Base-by-base conservation (phyloP, 1,140 invertebrate genomes). In the Cherax destructor region DNA sequence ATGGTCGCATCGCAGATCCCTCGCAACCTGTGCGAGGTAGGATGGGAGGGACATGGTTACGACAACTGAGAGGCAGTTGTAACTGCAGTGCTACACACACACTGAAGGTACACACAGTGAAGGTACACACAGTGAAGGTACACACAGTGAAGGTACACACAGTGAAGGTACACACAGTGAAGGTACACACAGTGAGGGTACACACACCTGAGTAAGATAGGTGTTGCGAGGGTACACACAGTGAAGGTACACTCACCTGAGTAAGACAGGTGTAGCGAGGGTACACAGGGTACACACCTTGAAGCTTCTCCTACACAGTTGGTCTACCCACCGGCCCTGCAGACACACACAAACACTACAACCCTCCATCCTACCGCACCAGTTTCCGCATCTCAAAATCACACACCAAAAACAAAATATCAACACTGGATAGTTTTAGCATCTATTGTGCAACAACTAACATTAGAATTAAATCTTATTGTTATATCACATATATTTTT, bases 1-100 rank as follows among this genome's bases (percentile, higher is more conserved):
- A 91, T 79, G 13, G 78, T 91, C 9, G 90, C 52, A 61, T 91
- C 90, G 21, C 90, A 91, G 78, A 91, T 86, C 0, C 90, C 90
- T 5, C 90, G 77, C 65, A 91, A 86, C 83, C 90, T 91, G 83
- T 41, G 47, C 18, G 13, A 41, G 30, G 30, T 41, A 61, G n/a
- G 5, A n/a, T 41, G 47, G 13, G 3, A 72, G 65, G 13, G 10
- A 4, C 56, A 6, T 47, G 4, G 50, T 47, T 79, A 30, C 56
- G 5, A 21, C n/a, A 56, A 0, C 5, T 4, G 5, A 56, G 18
- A 4, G 21, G 10, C 18, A 24, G 7, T 83, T 56, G n/a, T 21
- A 4, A 21, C 18, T 4, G 80, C 76, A 41, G 30, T 41, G 30
- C 30, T 41, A 41, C 30, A 41, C 30, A 41, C 30, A 41, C 30